Conservation (phyloP, 2,888 invertebrate genomes). For the Drosophila paranaensis region DNA sequence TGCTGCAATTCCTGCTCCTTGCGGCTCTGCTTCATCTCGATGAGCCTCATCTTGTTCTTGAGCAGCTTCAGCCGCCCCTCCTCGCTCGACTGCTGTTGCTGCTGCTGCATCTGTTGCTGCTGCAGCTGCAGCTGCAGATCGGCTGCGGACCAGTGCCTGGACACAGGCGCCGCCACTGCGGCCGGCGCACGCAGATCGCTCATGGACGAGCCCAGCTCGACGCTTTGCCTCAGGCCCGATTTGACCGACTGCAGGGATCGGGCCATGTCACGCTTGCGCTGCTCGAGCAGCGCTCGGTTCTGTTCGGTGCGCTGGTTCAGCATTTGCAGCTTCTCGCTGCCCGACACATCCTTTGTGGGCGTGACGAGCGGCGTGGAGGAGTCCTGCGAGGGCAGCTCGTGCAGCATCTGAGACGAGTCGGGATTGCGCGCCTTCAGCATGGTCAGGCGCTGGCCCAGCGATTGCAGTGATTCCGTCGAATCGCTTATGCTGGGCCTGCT, state of each 20-base stretch:
- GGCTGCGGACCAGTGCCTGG: constrained; percentile 82
- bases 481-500: constrained; percentile 47
- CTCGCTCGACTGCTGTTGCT: constrained; percentile 39
- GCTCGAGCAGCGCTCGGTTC: constrained; percentile 86
- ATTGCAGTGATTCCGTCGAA: constrained; percentile 61
- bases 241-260: constrained; percentile 82
- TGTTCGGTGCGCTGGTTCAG: constrained; percentile 86
- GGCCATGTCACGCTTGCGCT: constrained; percentile 86
- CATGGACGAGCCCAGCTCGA: constrained; percentile 84
- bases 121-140: constrained; percentile 70
- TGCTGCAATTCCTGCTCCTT: constrained; percentile 79
- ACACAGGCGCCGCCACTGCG: constrained; percentile 53
- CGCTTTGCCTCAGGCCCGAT: constrained; percentile 78
- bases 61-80: constrained; percentile 83
- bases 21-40: constrained; percentile 66
- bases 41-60: constrained; percentile 81
- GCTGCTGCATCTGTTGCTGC: constrained; percentile 29
- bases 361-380: constrained; percentile 56
- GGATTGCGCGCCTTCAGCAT: constrained; percentile 24
- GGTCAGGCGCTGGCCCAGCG: constrained; percentile 48
- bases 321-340: constrained; percentile 86
- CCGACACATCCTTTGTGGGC: constrained; percentile 65
- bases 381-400: constrained; percentile 15
- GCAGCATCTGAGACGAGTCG: background rate
- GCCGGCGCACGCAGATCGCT: constrained; percentile 78